These are phyloP conservation scores for Enteromius treurensis DNA, from an alignment of 2,797 vertebrate genomes.

Conservation along the genomic window DNA sequence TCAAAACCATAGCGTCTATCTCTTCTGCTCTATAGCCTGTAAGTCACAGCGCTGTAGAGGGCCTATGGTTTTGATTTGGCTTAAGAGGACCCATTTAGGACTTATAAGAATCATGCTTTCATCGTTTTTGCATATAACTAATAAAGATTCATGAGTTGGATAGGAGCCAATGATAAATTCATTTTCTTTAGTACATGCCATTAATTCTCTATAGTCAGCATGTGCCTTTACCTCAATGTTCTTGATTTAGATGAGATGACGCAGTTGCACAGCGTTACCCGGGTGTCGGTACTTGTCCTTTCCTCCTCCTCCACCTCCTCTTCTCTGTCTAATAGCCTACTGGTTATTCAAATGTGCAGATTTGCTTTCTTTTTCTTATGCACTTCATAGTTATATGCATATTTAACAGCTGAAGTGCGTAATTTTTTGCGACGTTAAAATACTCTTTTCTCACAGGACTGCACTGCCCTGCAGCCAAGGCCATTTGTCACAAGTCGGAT, in stretches of 20 bases:
- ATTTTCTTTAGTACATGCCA: slow-evolving; percentile 42
- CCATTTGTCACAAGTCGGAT: slow-evolving; percentile 11
- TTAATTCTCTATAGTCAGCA: slow-evolving; percentile 45
- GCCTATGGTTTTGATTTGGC: slow-evolving; percentile 69
- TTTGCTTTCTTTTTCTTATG: slow-evolving; percentile 40
- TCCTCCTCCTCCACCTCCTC: slow-evolving; percentile 23
- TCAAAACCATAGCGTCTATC: slow-evolving; percentile 68
- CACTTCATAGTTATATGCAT: slow-evolving; percentile 17
- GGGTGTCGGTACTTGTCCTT: slow-evolving; percentile 25
- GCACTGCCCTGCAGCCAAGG: not conserved
- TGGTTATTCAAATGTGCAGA: slow-evolving; percentile 34
- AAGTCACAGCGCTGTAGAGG: slow-evolving; percentile 60
- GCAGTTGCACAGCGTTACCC: slow-evolving; percentile 44
- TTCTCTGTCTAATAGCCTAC: slow-evolving; percentile 19
- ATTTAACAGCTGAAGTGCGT: slow-evolving; percentile 32
- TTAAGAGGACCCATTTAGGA: slow-evolving; percentile 68
- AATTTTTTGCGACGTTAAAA: not conserved
- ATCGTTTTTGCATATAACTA: slow-evolving; percentile 41
- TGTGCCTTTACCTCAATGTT: slow-evolving; percentile 34
- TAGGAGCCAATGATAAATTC: slow-evolving; percentile 28
- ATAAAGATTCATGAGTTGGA: slow-evolving; percentile 51
- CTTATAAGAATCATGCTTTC: slow-evolving; percentile 55
- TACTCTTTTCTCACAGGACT: not conserved
- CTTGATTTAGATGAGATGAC: slow-evolving; percentile 49
- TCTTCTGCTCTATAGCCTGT: slow-evolving; percentile 68